These are phyloP conservation scores for Latrodectus elegans DNA, from an alignment of 2,888 invertebrate genomes.

Conservation along the genomic window DNA sequence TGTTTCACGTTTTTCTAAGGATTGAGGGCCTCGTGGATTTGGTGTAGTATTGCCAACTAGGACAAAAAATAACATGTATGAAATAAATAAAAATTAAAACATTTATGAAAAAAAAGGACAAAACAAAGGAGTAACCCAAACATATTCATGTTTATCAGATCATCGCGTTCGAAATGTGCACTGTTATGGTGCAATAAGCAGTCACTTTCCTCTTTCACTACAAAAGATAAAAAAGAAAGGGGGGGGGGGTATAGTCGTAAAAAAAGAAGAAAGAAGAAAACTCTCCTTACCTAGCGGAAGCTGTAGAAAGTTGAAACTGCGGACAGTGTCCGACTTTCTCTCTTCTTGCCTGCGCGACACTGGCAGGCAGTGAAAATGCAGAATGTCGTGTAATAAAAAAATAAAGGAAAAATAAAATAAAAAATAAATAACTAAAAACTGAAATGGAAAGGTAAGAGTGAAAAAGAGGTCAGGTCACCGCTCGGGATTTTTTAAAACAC, in stretches of 20 bases:
- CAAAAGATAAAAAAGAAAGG: neutral
- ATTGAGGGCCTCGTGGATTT: too few relatives aligned
- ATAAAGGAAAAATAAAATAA: conserved; percentile 15
- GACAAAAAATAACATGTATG: too few relatives aligned
- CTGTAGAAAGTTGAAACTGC: conserved; percentile 52
- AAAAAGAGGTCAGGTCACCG: conserved; percentile 66
- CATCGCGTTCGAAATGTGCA: conserved; percentile 21
- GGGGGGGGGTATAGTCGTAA: neutral
- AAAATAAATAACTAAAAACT: conserved; percentile 19
- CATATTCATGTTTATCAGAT: conserved; percentile 19
- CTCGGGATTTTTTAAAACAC: conserved; percentile 18
- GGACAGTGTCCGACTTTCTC: conserved; percentile 63
- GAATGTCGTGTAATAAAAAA: conserved; percentile 12
- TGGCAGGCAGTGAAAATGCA: conserved; percentile 40
- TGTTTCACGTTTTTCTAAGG: too few relatives aligned
- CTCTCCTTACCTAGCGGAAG: conserved; percentile 42
- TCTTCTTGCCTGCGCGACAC: conserved; percentile 35
- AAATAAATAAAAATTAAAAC: too few relatives aligned
- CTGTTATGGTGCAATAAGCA: conserved; percentile 29
- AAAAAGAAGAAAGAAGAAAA: neutral
- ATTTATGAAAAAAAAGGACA: neutral
- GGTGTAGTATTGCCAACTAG: too few relatives aligned
- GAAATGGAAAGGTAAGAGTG: conserved; percentile 52
- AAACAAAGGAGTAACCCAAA: conserved; percentile 4
- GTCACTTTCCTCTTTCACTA: conserved; percentile 32